Conservation (phyloP, 2,888 invertebrate genomes). For the Ennomos erosarius region DNA sequence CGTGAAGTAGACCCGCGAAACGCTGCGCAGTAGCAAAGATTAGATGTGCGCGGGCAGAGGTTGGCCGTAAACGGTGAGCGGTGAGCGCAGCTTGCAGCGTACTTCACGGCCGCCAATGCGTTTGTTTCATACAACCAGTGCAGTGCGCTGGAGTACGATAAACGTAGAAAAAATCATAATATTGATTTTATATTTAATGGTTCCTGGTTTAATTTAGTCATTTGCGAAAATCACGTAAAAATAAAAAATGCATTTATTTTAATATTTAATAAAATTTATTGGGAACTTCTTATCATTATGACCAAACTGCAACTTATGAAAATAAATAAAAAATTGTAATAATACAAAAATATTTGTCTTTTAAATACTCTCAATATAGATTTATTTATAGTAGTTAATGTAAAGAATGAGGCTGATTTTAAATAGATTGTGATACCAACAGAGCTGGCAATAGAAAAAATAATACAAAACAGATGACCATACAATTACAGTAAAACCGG, state of each 20-base stretch:
- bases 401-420: constrained; percentile 43
- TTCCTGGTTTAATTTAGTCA: too few relatives aligned
- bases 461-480: constrained; percentile 41
- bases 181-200: too few relatives aligned
- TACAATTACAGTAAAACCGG: constrained; percentile 15
- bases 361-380: constrained; percentile 54
- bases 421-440: constrained; percentile 32
- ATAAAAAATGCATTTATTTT: constrained; percentile 51
- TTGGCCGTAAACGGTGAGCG: too few relatives aligned
- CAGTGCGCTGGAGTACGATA: too few relatives aligned
- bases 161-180: too few relatives aligned
- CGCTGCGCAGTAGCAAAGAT: too few relatives aligned
- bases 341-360: constrained; percentile 80
- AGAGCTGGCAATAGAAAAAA: constrained; percentile 36
- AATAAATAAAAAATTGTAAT: constrained; percentile 64
- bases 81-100: too few relatives aligned
- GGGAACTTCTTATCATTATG: constrained; percentile 59
- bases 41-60: too few relatives aligned
- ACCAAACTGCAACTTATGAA: constrained; percentile 58
- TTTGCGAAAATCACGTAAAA: constrained; percentile 12
- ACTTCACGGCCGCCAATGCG: too few relatives aligned
- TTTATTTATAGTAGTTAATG: constrained; percentile 26
- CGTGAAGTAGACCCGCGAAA: too few relatives aligned
- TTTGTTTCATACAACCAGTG: too few relatives aligned
- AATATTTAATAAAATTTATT: constrained; percentile 74